Base-by-base conservation (phyloP, 2,888 invertebrate genomes). In the Eristalis pertinax region DNA sequence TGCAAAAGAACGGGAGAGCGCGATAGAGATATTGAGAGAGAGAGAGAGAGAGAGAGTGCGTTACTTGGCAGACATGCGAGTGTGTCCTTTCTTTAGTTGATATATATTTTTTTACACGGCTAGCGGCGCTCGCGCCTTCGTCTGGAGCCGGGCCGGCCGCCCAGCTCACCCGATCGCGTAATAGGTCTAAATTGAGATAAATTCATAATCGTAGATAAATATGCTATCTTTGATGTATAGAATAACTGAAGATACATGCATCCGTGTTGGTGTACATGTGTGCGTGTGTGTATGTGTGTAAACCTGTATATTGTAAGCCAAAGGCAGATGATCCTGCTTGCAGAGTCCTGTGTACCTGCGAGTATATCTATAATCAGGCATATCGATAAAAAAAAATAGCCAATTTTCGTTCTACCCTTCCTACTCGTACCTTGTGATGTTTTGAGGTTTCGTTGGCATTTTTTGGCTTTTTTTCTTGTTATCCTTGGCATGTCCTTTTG, bases 111-210 rank as follows among this genome's bases (percentile, higher is more conserved):
- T 86, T 83, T 83, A 83, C 75, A 75, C 70, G 78, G 74, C 82
- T 82, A 82, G 83, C 72, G 72, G 50, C 19, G 50, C 50, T 50
- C 50, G 19, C 50, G 50, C 50, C 19, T 19, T 50, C 50, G 8
- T 79, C 86, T 5, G 50, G 50, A 50, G 8, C 19, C 19, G 19
- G 50, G 43, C 43, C 24, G 24, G 69, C 64, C 69, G 63, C 69
- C 73, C 81, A 82, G 72, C 68, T 84, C 73, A 72, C 84, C 76
- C 76, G 84, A 79, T 87, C 84, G 87, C 87, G 87, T 87, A 84
- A 76, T 87, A 83, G 87, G 86, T 86, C 86, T 86, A 86, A 86
- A 85, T 76, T 84, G 72, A 58, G 19, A 64, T 26, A 24, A 69
- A 26, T 56, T 50, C 35, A 22, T 29, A 35, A 24, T 58, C 22